Evolutionary conservation across 2,888 invertebrate genomes (phyloP).

Genomic region (Drosophila cognata): DNA sequence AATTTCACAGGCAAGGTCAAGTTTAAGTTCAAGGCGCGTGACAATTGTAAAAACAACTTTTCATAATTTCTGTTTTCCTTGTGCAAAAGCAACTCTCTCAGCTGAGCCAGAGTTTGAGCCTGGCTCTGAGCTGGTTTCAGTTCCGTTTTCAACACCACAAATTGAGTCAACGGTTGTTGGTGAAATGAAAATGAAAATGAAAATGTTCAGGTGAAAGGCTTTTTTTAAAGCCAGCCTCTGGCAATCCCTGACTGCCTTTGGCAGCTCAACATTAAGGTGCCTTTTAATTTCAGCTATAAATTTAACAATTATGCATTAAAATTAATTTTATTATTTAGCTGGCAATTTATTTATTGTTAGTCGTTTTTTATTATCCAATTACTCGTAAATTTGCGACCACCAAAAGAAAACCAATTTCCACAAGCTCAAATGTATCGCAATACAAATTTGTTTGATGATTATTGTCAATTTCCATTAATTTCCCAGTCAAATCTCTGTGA

Average conservation of each 20-base stretch:
- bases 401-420: background rate
- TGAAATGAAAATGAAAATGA: constrained; percentile 47
- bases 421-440: background rate
- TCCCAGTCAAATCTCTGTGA: background rate
- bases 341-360: constrained; percentile 1
- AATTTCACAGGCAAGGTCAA: constrained; percentile 76
- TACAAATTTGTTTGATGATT: background rate
- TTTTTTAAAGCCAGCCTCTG: constrained; percentile 11
- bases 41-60: constrained; percentile 37
- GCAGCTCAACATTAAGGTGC: constrained; percentile 18
- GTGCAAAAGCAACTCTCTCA: constrained; percentile 37
- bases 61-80: constrained; percentile 71
- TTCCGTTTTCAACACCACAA: constrained; percentile 62
- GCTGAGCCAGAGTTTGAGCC: constrained; percentile 27
- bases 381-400: background rate
- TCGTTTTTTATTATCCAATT: background rate
- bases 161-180: constrained; percentile 41
- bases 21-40: constrained; percentile 78
- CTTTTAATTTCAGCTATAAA: constrained; percentile 27
- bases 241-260: constrained; percentile 38
- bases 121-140: constrained; percentile 39
- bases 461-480: background rate
- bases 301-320: constrained; percentile 23
- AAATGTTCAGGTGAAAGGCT: constrained; percentile 53
- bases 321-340: constrained; percentile 11